A percentile compares a stretch with the other conserved stretches of the same genome.
phyloP scores from a whole-genome alignment of 2,113 vertebrate genomes.

The Brachirus orientalis region DNA sequence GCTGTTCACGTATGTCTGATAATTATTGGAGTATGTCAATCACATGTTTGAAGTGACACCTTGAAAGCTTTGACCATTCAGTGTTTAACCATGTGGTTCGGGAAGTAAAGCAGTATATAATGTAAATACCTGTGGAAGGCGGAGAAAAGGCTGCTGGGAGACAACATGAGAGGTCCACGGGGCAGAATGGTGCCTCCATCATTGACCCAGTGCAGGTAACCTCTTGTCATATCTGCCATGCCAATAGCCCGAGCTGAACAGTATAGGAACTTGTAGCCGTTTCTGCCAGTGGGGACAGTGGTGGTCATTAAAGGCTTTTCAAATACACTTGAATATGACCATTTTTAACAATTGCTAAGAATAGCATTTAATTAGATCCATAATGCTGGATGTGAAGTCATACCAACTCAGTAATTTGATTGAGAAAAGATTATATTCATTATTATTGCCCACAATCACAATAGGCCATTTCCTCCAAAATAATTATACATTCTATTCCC shows the following conservation, averaged over 20 bases:
- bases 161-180: constrained; percentile 93
- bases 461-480: constrained; percentile 1
- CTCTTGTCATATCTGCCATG: constrained; percentile 98
- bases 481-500: constrained; percentile 3
- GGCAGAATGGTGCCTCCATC: constrained; percentile 96
- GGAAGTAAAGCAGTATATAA: no score
- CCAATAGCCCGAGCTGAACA: constrained; percentile 97
- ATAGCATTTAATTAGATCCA: constrained; percentile 32
- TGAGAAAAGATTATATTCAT: not conserved
- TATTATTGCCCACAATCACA: not conserved
- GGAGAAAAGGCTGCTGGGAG: constrained; percentile 97
- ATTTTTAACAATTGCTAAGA: constrained; percentile 36
- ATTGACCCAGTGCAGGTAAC: constrained; percentile 98
- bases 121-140: constrained; percentile 92
- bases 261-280: constrained; percentile 98
- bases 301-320: constrained; percentile 19
- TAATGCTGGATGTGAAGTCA: constrained; percentile 3
- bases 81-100: no score
- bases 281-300: constrained; percentile 78
- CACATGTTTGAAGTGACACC: no score
- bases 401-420: not conserved
- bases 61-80: no score
- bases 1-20: no score
- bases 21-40: no score
- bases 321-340: constrained; percentile 12